Percentiles rank a stretch among this genome's conserved stretches.
Evolutionary conservation across 1,140 invertebrate genomes (phyloP).

Genomic region (Musca domestica): DNA sequence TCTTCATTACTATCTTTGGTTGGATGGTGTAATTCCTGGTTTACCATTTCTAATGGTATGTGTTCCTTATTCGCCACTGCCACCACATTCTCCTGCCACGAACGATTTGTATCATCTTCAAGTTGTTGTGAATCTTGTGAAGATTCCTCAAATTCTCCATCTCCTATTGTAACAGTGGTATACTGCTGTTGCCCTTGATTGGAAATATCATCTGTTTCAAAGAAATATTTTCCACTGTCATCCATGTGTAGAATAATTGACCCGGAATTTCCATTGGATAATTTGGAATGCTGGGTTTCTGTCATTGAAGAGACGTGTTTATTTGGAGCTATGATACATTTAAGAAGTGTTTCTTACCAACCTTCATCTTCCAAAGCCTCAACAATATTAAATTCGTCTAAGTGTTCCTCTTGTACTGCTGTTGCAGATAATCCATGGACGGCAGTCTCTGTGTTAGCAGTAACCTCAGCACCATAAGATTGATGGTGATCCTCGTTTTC

Average conservation of each 20-base stretch:
- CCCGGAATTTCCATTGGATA: too few relatives aligned
- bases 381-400: not conserved
- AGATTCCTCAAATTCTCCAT: not conserved
- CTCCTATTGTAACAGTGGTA: too few relatives aligned
- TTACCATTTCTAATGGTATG: conserved; percentile 3
- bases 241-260: too few relatives aligned
- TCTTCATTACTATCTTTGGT: not conserved
- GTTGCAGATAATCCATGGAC: not conserved
- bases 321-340: too few relatives aligned
- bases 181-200: too few relatives aligned
- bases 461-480: not conserved
- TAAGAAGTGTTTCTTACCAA: conserved; percentile 5
- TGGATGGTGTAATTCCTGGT: not conserved
- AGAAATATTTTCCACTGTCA: too few relatives aligned
- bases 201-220: too few relatives aligned
- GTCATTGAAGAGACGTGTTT: too few relatives aligned
- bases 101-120: not conserved
- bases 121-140: not conserved
- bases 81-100: conserved; percentile 18
- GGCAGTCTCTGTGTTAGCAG: not conserved
- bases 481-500: too few relatives aligned
- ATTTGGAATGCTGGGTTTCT: too few relatives aligned
- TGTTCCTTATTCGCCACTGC: conserved; percentile 13
- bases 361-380: conserved; percentile 24
- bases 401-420: not conserved